Percentiles rank a stretch among this genome's conserved stretches.
phyloP scores from a whole-genome alignment of 2,113 vertebrate genomes.

The Tricholaema leucomelas region DNA sequence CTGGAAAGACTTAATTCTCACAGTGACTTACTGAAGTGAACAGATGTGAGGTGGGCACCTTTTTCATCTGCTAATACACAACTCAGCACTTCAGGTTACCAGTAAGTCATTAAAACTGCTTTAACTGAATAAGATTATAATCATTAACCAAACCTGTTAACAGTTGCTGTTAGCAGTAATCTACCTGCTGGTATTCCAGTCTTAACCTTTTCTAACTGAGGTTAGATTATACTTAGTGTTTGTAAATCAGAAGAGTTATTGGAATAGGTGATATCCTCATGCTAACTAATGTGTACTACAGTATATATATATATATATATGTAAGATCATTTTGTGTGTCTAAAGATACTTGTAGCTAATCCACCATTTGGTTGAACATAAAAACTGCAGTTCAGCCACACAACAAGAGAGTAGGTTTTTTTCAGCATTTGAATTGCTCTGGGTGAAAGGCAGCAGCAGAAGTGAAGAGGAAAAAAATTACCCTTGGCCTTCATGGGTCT shows the following conservation, averaged over 20 bases:
- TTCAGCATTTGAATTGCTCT: background rate
- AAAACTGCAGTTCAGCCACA: background rate
- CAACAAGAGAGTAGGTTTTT: background rate
- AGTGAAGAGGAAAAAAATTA: background rate
- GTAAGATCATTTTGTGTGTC: background rate
- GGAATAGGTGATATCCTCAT: background rate
- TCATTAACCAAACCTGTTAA: background rate
- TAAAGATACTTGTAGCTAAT: background rate
- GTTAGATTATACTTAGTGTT: background rate
- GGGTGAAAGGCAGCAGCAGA: background rate
- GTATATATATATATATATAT: background rate
- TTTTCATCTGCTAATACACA: background rate
- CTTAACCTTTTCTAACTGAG: background rate
- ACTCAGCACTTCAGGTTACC: background rate
- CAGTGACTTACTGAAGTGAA: background rate
- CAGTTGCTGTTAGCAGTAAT: background rate
- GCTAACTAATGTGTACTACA: background rate
- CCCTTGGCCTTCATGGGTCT: background rate
- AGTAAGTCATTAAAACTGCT: background rate
- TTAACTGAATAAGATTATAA: background rate
- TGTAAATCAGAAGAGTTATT: background rate
- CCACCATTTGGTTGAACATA: background rate
- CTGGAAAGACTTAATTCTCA: background rate
- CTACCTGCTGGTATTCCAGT: background rate
- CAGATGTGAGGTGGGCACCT: background rate